Conservation (phyloP, 2,888 invertebrate species). For the Tenthredo distinguenda region DNA sequence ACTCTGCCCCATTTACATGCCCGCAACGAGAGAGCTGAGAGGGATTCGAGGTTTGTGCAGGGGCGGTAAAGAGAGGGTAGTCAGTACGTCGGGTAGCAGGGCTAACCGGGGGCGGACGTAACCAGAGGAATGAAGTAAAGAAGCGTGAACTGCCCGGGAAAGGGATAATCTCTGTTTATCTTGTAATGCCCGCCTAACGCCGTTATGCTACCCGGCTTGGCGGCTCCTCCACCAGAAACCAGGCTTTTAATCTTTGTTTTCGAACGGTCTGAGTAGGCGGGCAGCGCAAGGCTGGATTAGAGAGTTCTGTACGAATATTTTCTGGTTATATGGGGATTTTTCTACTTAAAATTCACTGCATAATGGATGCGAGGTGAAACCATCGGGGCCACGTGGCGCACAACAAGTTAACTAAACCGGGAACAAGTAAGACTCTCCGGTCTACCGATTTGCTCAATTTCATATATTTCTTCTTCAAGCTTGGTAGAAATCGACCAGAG, state of each 20-base stretch:
- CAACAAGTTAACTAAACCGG: neutral
- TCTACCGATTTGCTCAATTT: neutral
- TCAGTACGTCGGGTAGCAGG: conserved; percentile 50
- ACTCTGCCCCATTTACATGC: conserved; percentile 63
- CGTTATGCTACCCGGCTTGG: conserved; percentile 64
- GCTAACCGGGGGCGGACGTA: conserved; percentile 49
- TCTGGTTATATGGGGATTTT: conserved; percentile 45
- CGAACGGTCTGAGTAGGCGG: conserved; percentile 23
- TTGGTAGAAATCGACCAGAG: neutral
- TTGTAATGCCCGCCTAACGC: conserved; percentile 69
- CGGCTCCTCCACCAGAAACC: conserved; percentile 60
- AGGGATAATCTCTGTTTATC: conserved; percentile 72
- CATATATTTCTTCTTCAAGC: neutral
- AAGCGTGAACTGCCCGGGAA: conserved; percentile 58
- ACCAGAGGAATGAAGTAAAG: conserved; percentile 56
- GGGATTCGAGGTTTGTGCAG: conserved; percentile 49
- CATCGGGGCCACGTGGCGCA: conserved; percentile 22
- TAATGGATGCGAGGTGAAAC: conserved; percentile 24
- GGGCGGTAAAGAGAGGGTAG: conserved; percentile 53
- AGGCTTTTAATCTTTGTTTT: conserved; percentile 69
- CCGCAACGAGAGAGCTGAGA: conserved; percentile 51
- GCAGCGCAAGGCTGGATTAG: conserved; percentile 40
- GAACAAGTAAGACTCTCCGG: neutral
- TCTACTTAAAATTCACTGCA: conserved; percentile 48
- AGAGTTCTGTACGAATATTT: conserved; percentile 45